These are phyloP conservation scores for Drosophila picticornis DNA, from an alignment of 2,888 invertebrate genomes.

Conservation along the genomic window DNA sequence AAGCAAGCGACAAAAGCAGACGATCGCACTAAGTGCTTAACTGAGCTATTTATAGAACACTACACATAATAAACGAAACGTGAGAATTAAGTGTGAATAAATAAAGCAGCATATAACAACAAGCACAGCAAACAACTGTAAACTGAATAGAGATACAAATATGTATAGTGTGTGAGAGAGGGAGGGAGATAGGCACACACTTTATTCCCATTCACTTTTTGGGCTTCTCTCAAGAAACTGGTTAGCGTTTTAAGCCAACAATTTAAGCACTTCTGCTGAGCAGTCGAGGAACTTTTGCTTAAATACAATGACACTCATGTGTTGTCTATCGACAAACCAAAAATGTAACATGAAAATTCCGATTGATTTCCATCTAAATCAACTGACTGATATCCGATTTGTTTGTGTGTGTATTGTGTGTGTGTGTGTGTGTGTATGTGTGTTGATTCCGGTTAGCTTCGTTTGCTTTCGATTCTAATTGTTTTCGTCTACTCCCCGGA, in stretches of 20 bases:
- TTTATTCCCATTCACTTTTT: slow-evolving; percentile 16
- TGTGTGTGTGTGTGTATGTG: slow-evolving; percentile 31
- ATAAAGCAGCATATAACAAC: slow-evolving; percentile 36
- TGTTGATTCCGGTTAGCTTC: slow-evolving; percentile 70
- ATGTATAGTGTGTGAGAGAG: neutral
- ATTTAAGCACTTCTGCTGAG: slow-evolving; percentile 8
- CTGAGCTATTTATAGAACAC: slow-evolving; percentile 49
- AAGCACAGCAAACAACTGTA: slow-evolving; percentile 1
- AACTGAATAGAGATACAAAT: slow-evolving; percentile 1
- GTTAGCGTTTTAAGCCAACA: slow-evolving; percentile 32
- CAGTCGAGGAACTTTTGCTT: slow-evolving; percentile 21
- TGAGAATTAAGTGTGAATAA: slow-evolving; percentile 46
- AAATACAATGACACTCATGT: slow-evolving; percentile 31
- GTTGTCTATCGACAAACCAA: slow-evolving; percentile 15
- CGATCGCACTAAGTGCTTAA: slow-evolving; percentile 41
- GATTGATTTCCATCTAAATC: slow-evolving; percentile 55
- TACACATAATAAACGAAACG: slow-evolving; percentile 33
- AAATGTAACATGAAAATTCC: slow-evolving; percentile 58
- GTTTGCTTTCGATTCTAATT: slow-evolving; percentile 77
- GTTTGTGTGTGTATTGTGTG: slow-evolving; percentile 15
- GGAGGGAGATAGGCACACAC: slow-evolving; percentile 10
- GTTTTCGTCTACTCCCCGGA: slow-evolving; percentile 59
- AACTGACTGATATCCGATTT: slow-evolving; percentile 67
- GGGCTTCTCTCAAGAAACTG: slow-evolving; percentile 38
- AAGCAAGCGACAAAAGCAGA: neutral